Evolutionary conservation across 2,797 vertebrate genomes (phyloP).

Genomic region (Sebastes jordani): DNA sequence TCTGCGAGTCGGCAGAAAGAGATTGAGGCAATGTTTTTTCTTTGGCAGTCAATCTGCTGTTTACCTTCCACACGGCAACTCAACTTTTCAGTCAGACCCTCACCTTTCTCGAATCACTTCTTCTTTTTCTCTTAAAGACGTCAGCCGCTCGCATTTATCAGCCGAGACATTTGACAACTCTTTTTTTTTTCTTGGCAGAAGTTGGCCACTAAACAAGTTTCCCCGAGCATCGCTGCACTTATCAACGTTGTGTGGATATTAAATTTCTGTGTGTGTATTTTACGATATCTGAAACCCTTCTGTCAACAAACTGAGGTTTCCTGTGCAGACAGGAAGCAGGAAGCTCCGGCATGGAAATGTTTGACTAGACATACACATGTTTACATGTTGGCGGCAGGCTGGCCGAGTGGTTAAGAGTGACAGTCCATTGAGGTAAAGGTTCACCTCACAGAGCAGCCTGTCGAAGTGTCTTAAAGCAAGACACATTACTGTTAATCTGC

Average conservation of each 20-base stretch:
- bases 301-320: conserved; percentile 29
- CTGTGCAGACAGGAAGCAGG: conserved; percentile 11
- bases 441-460: background rate
- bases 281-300: conserved; percentile 7
- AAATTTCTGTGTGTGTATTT: conserved; percentile 26
- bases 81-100: conserved; percentile 33
- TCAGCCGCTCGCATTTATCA: conserved; percentile 44
- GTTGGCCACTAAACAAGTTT: conserved; percentile 32
- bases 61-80: conserved; percentile 51
- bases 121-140: background rate
- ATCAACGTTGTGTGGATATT: conserved; percentile 37
- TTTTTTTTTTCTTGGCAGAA: background rate
- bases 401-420: background rate
- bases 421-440: background rate
- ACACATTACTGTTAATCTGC: background rate
- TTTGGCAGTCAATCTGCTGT: conserved; percentile 56
- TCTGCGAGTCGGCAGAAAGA: conserved; percentile 67
- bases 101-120: conserved; percentile 44
- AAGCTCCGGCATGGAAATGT: conserved; percentile 19
- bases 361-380: conserved; percentile 9
- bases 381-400: conserved; percentile 16
- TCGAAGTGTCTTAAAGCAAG: background rate
- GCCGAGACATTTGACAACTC: conserved; percentile 28
- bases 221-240: conserved; percentile 19
- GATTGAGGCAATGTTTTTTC: conserved; percentile 52